A percentile compares a stretch with the other conserved stretches of the same genome.
These are phyloP conservation scores for Phyto melanocephala DNA, from an alignment of 2,888 invertebrate genomes.

Conservation along the genomic window DNA sequence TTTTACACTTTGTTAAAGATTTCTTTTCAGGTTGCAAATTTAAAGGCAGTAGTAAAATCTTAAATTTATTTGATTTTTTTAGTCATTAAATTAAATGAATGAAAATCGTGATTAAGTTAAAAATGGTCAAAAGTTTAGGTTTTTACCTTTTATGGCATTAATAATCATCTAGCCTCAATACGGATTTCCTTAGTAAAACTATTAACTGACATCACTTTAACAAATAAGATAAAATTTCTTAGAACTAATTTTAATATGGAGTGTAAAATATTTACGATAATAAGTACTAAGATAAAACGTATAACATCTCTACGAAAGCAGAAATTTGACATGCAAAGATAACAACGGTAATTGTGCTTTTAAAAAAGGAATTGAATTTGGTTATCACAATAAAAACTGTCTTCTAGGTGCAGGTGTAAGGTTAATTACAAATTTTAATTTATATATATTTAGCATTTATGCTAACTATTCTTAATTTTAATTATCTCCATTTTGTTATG, in stretches of 20 bases:
- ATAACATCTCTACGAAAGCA: too few relatives aligned
- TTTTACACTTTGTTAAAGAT: neutral
- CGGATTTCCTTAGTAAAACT: conserved; percentile 36
- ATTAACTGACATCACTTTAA: neutral
- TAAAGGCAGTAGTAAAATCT: neutral
- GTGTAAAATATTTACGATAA: too few relatives aligned
- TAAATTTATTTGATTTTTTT: neutral
- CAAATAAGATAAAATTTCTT: neutral
- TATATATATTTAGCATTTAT: too few relatives aligned
- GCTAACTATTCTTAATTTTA: too few relatives aligned
- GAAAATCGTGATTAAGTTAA: conserved; percentile 31
- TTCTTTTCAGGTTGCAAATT: neutral
- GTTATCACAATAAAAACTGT: too few relatives aligned
- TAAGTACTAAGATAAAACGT: too few relatives aligned
- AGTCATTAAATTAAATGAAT: neutral
- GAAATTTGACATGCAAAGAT: too few relatives aligned
- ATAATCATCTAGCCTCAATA: neutral
- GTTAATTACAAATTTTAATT: too few relatives aligned
- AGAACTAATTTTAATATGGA: neutral
- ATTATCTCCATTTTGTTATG: too few relatives aligned
- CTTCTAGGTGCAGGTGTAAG: too few relatives aligned
- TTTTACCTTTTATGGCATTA: neutral
- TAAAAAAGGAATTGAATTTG: too few relatives aligned
- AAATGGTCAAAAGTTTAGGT: conserved; percentile 16
- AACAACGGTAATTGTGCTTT: too few relatives aligned